Evolutionary conservation across 1,140 invertebrate genomes (phyloP), one percentile per base, ranked within the genome.

Genomic region (Drosophila guanche): DNA sequence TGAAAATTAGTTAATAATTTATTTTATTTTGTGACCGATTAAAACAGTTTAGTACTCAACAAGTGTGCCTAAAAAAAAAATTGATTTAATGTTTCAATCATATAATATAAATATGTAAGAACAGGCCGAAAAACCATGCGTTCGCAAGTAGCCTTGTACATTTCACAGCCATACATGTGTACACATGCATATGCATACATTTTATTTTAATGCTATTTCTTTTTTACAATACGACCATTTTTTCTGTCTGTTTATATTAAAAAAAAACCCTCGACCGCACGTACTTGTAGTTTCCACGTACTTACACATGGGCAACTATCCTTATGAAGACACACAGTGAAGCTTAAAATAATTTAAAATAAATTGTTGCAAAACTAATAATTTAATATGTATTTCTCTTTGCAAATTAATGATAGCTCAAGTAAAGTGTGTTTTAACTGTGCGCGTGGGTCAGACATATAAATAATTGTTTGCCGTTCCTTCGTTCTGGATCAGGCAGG

Each of bases 401-500:
- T 12, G 10, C 10, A 12, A 12, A 37, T 37, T 1, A 37, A 37
- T 37, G 10, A 12, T 37, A 37, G 33, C 33, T 37, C 33, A 37
- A 37, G 33, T 37, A 3, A 12, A 37, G 33, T 37, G 33, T 37
- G n/a, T 16, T 25, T 25, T 29, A 50, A 50, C 25, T 50, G 7
- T 10, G 33, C 33, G 33, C 33, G 33, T 67, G 23, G 48, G 41
- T 46, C 29, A 22, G 29, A 40, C 37, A 40, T 37, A 52, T 43
- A 25, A 45, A 50, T 53, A 25, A 51, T 41, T 60, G 14, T 33
- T 62, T 54, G 55, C 50, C 62, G 55, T 73, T 70, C 43, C 53
- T 47, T 74, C 63, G 54, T 62, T 66, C 52, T 46, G 76, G 68
- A 62, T 48, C 53, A 56, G 58, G 42, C 45, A 65, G 60, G 60